Percentiles rank a stretch among this genome's conserved stretches.
Conservation (phyloP, 2,888 invertebrate species). For the Coleophora deauratella region DNA sequence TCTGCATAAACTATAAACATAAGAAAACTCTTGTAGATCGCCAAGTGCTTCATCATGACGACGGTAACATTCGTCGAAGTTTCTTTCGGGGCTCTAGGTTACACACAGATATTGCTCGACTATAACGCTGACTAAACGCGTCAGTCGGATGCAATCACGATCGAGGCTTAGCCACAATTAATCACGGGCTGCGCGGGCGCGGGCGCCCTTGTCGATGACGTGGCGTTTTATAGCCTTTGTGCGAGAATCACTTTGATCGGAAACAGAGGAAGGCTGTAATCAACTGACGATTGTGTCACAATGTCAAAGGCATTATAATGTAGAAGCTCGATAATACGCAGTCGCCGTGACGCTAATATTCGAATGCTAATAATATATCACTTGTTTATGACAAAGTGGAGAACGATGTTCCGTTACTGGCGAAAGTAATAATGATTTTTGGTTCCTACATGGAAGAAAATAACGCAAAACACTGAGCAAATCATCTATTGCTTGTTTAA, state of each 20-base stretch:
- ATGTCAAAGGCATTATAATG: slow-evolving; percentile 13
- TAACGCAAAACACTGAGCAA: too few species aligned
- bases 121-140: slow-evolving; percentile 1
- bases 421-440: too few species aligned
- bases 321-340: too few species aligned
- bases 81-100: too few species aligned
- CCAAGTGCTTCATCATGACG: too few species aligned
- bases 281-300: slow-evolving; percentile 42
- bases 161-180: slow-evolving; percentile 42
- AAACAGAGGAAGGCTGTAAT: slow-evolving; percentile 48
- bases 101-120: too few species aligned
- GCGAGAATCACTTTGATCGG: slow-evolving; percentile 58
- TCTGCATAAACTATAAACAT: too few species aligned
- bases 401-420: too few species aligned
- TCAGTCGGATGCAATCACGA: slow-evolving; percentile 21
- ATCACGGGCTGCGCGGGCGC: slow-evolving; percentile 27
- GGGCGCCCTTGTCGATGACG: slow-evolving; percentile 40
- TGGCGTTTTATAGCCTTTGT: slow-evolving; percentile 60
- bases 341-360: slow-evolving; percentile 19
- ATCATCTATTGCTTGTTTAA: slow-evolving; percentile 18
- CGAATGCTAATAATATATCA: slow-evolving; percentile 27
- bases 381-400: too few species aligned
- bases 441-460: too few species aligned
- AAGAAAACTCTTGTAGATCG: too few species aligned
- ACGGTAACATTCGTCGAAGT: too few species aligned